Percentiles rank a stretch among this genome's conserved stretches.
phyloP scores from a whole-genome alignment of 2,113 vertebrate species.

The Amazona vittata region DNA sequence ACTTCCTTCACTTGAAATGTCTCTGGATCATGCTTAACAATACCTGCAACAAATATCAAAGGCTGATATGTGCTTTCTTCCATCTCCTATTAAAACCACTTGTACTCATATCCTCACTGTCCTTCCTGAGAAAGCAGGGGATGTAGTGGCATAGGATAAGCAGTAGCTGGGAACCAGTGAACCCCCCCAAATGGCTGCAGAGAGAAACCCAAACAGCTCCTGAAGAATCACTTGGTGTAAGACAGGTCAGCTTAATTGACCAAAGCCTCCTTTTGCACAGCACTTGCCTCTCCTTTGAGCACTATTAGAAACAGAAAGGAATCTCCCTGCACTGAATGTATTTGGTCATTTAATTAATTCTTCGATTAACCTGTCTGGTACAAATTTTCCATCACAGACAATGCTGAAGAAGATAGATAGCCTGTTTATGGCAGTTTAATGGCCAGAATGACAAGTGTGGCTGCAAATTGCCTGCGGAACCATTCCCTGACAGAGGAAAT shows the following conservation, averaged over 20 bases:
- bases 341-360: not conserved
- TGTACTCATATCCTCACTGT: not conserved
- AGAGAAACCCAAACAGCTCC: not conserved
- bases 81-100: not conserved
- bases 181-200: not conserved
- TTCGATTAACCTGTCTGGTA: not conserved
- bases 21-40: not conserved
- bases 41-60: not conserved
- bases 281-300: not conserved
- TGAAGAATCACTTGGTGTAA: not conserved
- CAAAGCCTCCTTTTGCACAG: not conserved
- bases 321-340: rapidly evolving
- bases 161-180: not conserved
- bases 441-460: rapidly evolving
- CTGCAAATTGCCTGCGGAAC: not conserved
- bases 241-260: not conserved
- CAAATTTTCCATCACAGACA: not conserved
- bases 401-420: not conserved
- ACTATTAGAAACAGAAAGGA: not conserved
- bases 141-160: not conserved
- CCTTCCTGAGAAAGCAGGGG: not conserved
- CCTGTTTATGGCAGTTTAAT: not conserved
- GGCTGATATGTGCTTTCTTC: not conserved
- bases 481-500: not conserved
- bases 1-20: not conserved